Conservation (phyloP, 2,888 invertebrate species). For the Autographa gamma region DNA sequence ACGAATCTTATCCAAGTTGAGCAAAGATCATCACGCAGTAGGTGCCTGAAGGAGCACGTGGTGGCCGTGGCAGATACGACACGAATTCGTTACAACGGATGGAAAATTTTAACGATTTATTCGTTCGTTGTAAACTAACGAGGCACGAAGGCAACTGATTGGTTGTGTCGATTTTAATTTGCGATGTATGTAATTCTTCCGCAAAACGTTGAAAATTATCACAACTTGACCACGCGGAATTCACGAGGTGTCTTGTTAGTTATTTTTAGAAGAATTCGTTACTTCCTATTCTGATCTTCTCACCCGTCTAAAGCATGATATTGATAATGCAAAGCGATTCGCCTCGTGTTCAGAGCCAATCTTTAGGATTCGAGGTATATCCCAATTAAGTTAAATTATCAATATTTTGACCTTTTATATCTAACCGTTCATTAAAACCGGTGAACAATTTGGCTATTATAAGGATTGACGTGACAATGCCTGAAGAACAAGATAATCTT, state of each 20-base stretch:
- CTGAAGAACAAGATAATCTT: too few species aligned
- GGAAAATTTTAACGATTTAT: not conserved
- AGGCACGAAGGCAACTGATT: not conserved
- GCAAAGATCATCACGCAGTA: slow-evolving; percentile 4
- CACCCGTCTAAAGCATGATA: not conserved
- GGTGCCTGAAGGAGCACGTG: slow-evolving; percentile 1
- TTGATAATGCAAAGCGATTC: not conserved
- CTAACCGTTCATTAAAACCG: too few species aligned
- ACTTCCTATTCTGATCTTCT: not conserved
- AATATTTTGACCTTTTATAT: too few species aligned
- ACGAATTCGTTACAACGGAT: not conserved
- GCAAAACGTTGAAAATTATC: not conserved
- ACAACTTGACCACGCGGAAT: not conserved
- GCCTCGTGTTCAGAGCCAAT: too few species aligned
- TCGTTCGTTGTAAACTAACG: not conserved
- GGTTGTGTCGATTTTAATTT: slow-evolving; percentile 7
- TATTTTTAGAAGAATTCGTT: not conserved
- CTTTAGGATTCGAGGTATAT: too few species aligned
- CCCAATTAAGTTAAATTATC: too few species aligned
- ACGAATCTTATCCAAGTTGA: slow-evolving; percentile 1
- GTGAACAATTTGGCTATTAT: too few species aligned
- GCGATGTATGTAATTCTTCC: not conserved
- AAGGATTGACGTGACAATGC: too few species aligned
- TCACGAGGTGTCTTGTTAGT: not conserved
- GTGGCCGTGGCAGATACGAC: not conserved